These are phyloP conservation scores for Thaumetopoea pityocampa DNA, from an alignment of 1,140 invertebrate species.

Conservation along the genomic window DNA sequence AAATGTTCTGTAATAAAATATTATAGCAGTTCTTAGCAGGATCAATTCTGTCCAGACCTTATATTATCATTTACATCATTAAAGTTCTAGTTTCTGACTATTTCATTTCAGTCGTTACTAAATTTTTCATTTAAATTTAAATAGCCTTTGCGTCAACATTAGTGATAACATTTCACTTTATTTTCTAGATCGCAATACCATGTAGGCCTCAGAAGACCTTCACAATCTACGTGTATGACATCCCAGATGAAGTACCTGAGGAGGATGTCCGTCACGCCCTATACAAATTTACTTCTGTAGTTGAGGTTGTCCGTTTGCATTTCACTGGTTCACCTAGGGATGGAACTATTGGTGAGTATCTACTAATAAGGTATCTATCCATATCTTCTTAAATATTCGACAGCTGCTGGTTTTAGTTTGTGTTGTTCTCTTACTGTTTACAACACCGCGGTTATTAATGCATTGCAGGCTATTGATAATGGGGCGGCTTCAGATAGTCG, in stretches of 20 bases:
- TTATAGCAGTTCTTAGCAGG: no score
- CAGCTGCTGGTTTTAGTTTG: not conserved
- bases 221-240: slow-evolving; percentile 86
- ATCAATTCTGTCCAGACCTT: no score
- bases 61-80: no score
- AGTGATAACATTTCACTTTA: not conserved
- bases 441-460: no score
- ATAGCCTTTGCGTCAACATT: not conserved
- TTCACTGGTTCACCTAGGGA: slow-evolving; percentile 54
- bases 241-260: slow-evolving; percentile 87
- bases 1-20: no score
- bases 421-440: no score
- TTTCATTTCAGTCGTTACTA: slow-evolving; percentile 2
- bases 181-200: slow-evolving; percentile 84
- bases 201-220: slow-evolving; percentile 89
- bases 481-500: no score
- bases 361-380: slow-evolving; percentile 8
- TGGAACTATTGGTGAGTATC: slow-evolving; percentile 45
- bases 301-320: slow-evolving; percentile 82
- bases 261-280: slow-evolving; percentile 88
- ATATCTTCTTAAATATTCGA: slow-evolving; percentile 1
- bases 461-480: no score
- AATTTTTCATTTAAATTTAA: not conserved
- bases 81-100: no score
- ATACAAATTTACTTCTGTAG: slow-evolving; percentile 87